Conservation (phyloP, 1,140 invertebrate species). For the Capitella teleta region DNA sequence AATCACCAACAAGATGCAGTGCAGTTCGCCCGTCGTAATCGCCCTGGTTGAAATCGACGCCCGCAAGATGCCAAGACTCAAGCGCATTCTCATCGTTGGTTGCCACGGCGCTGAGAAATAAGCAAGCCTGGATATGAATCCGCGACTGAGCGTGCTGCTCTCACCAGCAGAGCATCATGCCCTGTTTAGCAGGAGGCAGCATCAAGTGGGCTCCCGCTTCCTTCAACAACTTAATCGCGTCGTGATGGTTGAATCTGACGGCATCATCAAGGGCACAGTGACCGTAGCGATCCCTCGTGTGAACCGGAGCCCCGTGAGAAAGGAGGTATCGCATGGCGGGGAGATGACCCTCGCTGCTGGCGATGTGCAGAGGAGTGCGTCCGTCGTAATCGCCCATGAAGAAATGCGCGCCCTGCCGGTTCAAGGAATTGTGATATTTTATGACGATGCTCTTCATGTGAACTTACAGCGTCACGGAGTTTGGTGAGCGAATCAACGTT, state of each 20-base stretch:
- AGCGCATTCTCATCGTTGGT: background rate
- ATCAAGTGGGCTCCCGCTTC: constrained; percentile 8
- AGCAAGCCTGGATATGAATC: background rate
- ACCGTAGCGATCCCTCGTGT: constrained; percentile 9
- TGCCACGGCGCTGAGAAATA: constrained; percentile 1
- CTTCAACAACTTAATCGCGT: constrained; percentile 8
- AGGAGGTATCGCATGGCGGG: constrained; percentile 7
- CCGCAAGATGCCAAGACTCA: constrained; percentile 45
- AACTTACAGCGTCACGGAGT: constrained; percentile 35
- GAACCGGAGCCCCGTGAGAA: constrained; percentile 9
- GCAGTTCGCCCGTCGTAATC: constrained; percentile 52
- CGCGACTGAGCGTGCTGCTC: background rate
- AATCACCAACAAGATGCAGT: constrained; percentile 43
- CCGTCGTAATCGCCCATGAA: constrained; percentile 37
- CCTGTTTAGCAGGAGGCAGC: background rate
- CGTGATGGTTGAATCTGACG: constrained; percentile 6
- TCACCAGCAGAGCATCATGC: constrained; percentile 2
- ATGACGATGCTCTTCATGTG: background rate
- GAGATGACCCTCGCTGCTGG: constrained; percentile 29
- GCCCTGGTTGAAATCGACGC: constrained; percentile 50
- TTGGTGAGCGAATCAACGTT: constrained; percentile 48
- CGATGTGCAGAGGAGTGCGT: constrained; percentile 43
- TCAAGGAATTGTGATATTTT: background rate
- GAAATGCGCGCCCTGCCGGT: constrained; percentile 8
- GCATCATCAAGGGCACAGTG: constrained; percentile 13